Evolutionary conservation across 2,113 vertebrate species (phyloP).

Genomic region (Neodontobutis hainanensis): DNA sequence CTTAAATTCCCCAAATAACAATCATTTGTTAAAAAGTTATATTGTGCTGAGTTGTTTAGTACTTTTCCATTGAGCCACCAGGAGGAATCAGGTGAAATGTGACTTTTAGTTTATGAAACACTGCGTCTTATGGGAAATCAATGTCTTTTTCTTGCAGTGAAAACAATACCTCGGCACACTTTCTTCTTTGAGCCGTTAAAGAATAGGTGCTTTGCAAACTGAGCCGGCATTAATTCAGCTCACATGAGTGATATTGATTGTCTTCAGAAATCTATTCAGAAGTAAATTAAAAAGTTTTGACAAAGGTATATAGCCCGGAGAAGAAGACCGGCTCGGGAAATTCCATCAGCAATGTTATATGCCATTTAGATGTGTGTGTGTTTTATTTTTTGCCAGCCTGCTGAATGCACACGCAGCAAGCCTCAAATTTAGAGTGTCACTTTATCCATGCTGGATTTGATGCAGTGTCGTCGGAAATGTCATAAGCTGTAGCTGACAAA

Average conservation of each 20-base stretch:
- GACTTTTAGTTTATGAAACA: constrained; percentile 44
- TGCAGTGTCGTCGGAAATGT: constrained; percentile 38
- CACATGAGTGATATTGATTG: constrained; percentile 37
- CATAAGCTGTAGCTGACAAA: constrained; percentile 40
- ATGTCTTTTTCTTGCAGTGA: constrained; percentile 3
- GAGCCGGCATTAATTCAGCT: constrained; percentile 21
- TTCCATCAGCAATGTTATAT: constrained; percentile 12
- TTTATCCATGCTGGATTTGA: constrained; percentile 29
- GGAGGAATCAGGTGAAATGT: background rate
- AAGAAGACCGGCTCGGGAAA: constrained; percentile 28
- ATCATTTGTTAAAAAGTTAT: background rate
- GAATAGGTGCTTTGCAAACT: constrained; percentile 12
- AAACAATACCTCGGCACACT: constrained; percentile 27
- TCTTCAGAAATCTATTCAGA: constrained; percentile 33
- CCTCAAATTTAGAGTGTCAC: constrained; percentile 17
- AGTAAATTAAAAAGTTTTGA: constrained; percentile 31
- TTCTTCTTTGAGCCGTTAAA: background rate
- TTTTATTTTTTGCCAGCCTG: background rate
- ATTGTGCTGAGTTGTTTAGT: constrained; percentile 21
- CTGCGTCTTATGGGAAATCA: constrained; percentile 39
- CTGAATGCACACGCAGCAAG: background rate
- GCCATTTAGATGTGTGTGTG: constrained; percentile 28
- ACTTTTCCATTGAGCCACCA: constrained; percentile 9
- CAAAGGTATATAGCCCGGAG: constrained; percentile 11
- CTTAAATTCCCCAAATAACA: too few species aligned